Evolutionary conservation across 1,140 invertebrate genomes (phyloP).

Genomic region (Pissodes strobi): DNA sequence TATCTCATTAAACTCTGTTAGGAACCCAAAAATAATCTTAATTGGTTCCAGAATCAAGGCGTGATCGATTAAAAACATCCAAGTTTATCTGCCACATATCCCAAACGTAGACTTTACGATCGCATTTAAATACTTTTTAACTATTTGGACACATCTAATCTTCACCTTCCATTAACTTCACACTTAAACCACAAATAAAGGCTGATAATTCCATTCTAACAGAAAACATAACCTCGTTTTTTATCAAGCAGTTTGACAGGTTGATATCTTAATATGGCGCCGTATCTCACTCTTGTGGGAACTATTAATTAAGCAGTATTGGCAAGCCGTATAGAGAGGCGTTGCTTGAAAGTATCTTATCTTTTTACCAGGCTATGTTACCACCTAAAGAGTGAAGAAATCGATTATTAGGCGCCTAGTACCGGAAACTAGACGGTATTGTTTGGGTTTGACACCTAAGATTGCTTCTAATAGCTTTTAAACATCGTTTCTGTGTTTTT

Average conservation of each 20-base stretch:
- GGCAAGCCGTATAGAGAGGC: too few species aligned
- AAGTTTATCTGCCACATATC: not conserved
- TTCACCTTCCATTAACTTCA: slow-evolving; percentile 37
- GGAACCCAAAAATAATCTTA: not conserved
- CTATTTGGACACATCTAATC: slow-evolving; percentile 34
- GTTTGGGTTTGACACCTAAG: slow-evolving; percentile 9
- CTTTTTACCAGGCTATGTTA: slow-evolving; percentile 27
- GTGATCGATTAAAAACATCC: not conserved
- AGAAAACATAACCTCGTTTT: slow-evolving; percentile 1
- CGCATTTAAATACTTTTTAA: slow-evolving; percentile 32
- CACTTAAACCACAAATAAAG: slow-evolving; percentile 25
- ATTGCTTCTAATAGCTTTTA: slow-evolving; percentile 4
- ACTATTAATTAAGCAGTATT: slow-evolving; percentile 35
- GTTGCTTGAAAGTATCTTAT: too few species aligned
- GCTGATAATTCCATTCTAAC: not conserved
- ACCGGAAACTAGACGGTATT: slow-evolving; percentile 2
- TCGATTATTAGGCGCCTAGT: slow-evolving; percentile 9
- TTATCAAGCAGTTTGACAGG: slow-evolving; percentile 21
- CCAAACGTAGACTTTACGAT: slow-evolving; percentile 12
- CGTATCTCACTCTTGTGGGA: slow-evolving; percentile 25
- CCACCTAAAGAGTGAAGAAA: slow-evolving; percentile 1
- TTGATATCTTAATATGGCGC: slow-evolving; percentile 38
- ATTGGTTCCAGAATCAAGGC: not conserved
- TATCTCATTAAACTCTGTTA: not conserved
- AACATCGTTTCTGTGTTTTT: slow-evolving; percentile 22